Evolutionary conservation across 2,797 vertebrate genomes (phyloP), one percentile per base, ranked within the genome.

Genomic region (Manis crassicaudata): DNA sequence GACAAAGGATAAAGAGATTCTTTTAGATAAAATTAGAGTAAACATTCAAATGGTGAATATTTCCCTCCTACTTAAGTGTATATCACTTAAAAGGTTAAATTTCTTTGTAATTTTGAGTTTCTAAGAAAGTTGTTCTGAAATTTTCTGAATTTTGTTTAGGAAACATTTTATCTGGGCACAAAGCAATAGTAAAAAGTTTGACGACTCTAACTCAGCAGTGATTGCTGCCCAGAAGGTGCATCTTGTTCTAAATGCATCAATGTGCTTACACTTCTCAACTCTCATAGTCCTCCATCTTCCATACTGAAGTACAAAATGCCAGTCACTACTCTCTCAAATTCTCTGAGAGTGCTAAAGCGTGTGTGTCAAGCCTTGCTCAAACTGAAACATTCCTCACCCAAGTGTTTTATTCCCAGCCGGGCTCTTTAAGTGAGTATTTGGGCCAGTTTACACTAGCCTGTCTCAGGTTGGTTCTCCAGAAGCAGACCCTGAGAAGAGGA

Each of bases 161-260:
- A 93, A 95, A 58, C 56, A 91, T 86, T 95, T 92, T 56, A 72
- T 83, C 90, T 92, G 72, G 54, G 68, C 97, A 79, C 86, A 94
- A 95, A 95, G 90, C 56, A 94, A 68, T 37, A 80, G 2, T 68
- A 86, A 72, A 86, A 93, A 79, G 40, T 85, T 50, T 79, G 83
- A 92, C 88, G 80, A 84, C 77, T 92, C n/a, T 94, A 92, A 87
- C 73, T 95, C 60, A 77, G 72, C 63, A 94, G 67, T 27, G 80
- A 88, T 88, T 82, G 65, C 13, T 52, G 72, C 89, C 62, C 83
- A 91, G 88, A 72, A 96, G 88, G 86, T 90, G 37, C 92, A 60
- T 88, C 82, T 97, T 92, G 80, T 91, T 82, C 95, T 29, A 75
- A 88, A 84, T 82, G 56, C 37, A 27, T 96, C 72, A 32, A 79